Conservation (phyloP, 1,140 invertebrate species). For the Drosophila bocqueti region DNA sequence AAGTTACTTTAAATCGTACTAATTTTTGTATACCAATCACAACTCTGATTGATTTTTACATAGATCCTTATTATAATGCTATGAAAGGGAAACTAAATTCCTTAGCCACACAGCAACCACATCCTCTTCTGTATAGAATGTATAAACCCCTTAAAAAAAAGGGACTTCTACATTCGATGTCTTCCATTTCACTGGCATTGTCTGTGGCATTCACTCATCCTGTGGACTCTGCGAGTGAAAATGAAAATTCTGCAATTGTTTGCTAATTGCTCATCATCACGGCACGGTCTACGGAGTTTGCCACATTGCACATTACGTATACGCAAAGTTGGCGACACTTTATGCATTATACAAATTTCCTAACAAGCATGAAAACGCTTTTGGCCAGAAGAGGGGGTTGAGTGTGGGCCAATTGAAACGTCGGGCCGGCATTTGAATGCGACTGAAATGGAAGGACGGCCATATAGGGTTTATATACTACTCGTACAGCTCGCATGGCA, state of each 20-base stretch:
- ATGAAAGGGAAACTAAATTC: background rate
- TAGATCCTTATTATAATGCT: background rate
- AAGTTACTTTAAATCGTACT: background rate
- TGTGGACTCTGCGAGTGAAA: constrained; percentile 52
- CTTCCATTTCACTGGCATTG: constrained; percentile 5
- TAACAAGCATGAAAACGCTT: constrained; percentile 71
- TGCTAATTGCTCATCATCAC: constrained; percentile 79
- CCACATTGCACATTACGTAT: constrained; percentile 70
- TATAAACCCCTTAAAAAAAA: background rate
- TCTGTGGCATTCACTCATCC: constrained; percentile 21
- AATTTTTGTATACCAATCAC: too few species aligned
- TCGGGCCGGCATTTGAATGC: constrained; percentile 54
- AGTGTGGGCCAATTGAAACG: constrained; percentile 59
- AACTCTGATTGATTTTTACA: too few species aligned
- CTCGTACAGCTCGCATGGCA: background rate
- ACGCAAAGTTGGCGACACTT: constrained; percentile 73
- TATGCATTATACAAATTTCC: constrained; percentile 77
- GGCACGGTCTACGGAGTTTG: constrained; percentile 53
- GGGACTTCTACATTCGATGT: constrained; percentile 14
- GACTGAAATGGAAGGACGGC: background rate
- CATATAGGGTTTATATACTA: constrained; percentile 6
- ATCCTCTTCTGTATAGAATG: too few species aligned
- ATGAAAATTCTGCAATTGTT: constrained; percentile 76
- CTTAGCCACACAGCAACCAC: background rate
- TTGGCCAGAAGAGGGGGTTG: constrained; percentile 38